phyloP scores from a whole-genome alignment of 2,797 vertebrate genomes.

The Chrosomus eos region DNA sequence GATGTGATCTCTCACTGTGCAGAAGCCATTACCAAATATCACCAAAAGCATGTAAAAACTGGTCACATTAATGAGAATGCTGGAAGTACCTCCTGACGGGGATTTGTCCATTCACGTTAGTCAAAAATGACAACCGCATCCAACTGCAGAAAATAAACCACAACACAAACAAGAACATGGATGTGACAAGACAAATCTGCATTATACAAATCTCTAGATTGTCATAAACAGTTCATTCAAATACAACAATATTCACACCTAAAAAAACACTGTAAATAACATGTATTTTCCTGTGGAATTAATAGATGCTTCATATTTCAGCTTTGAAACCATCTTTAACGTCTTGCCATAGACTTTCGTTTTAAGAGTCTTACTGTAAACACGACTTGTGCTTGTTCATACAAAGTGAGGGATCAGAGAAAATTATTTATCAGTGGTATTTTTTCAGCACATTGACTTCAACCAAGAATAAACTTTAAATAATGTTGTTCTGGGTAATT shows the following conservation, averaged over 20 bases:
- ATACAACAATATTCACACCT: too few relatives aligned
- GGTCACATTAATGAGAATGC: slow-evolving; percentile 53
- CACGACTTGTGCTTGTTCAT: background rate
- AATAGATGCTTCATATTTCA: background rate
- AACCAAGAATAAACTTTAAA: background rate
- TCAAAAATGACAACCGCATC: slow-evolving; percentile 97
- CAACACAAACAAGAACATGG: background rate
- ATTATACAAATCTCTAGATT: background rate
- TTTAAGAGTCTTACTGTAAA: background rate
- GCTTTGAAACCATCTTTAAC: background rate
- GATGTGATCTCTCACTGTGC: background rate
- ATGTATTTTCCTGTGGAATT: background rate
- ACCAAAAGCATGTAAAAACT: background rate
- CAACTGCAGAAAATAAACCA: slow-evolving; percentile 80
- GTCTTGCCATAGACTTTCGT: background rate
- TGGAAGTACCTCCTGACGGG: slow-evolving; percentile 91
- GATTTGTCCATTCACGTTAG: slow-evolving; percentile 94
- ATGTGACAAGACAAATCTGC: background rate
- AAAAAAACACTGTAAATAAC: background rate
- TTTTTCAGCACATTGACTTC: background rate
- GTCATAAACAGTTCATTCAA: background rate
- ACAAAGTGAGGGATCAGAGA: background rate
- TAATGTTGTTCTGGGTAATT: slow-evolving; percentile 10
- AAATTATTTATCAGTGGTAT: background rate
- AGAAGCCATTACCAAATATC: background rate